These are phyloP conservation scores for Ctenoplectra terminalis DNA, from an alignment of 1,140 invertebrate genomes.

Conservation along the genomic window DNA sequence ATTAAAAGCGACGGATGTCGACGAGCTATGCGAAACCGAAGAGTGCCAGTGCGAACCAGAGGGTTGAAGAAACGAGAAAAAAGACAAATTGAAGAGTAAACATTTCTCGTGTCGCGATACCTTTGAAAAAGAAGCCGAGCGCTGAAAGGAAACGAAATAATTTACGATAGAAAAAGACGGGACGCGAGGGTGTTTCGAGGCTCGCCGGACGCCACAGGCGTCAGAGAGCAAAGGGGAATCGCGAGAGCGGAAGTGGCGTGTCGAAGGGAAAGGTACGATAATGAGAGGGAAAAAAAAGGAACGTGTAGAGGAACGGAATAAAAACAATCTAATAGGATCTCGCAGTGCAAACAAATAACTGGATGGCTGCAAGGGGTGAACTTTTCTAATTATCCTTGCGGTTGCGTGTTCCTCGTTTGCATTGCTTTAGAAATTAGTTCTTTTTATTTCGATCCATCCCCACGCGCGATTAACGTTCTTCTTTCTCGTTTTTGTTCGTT, in stretches of 20 bases:
- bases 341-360: background rate
- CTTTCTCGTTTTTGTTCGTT: background rate
- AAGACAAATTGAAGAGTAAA: background rate
- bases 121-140: background rate
- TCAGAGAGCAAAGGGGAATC: conserved; percentile 22
- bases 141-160: background rate
- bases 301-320: background rate
- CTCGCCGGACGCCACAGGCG: background rate
- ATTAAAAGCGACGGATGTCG: background rate
- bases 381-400: conserved; percentile 9
- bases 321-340: background rate
- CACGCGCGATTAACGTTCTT: background rate
- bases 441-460: background rate
- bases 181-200: background rate
- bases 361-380: background rate
- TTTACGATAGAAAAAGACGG: background rate
- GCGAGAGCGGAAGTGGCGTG: conserved; percentile 3
- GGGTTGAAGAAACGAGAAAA: background rate
- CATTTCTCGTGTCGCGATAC: background rate
- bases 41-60: too few relatives aligned
- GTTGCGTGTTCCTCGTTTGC: background rate
- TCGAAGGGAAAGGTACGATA: conserved; percentile 7
- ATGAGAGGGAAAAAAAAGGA: conserved; percentile 23
- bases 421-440: background rate
- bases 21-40: background rate